Base-by-base conservation (phyloP, 2,888 invertebrate species). In the Leptinotarsa juncta region DNA sequence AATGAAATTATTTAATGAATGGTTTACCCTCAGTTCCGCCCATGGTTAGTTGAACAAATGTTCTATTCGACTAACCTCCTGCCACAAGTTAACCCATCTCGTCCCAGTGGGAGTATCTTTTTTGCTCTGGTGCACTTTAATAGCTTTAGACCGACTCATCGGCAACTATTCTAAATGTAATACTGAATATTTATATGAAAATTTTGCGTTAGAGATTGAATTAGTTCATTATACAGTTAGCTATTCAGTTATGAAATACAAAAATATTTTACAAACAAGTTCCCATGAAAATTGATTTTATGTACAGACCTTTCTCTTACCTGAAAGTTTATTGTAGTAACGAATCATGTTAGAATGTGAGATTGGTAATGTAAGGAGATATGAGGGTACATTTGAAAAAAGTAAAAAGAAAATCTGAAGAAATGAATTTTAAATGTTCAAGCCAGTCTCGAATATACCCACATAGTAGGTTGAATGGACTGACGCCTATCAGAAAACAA, bases 61-160 rank as follows among this genome's bases (percentile, higher is more conserved):
- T 62, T 62, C 62, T 42, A 15, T 42, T 18, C 32, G n/a, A 42
- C 32, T 32, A 62, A 5, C 62, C 62, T 62, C 62, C 62, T 60
- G 62, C 62, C 62, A 62, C 62, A 62, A 62, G 62, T 42, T 62
- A 62, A 62, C 62, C 62, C 42, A 62, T 62, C 62, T 62, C 32
- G n/a, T 16, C 62, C 62, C 62, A 62, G 32, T 62, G 62, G 62
- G 62, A 62, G 62, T 62, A 62, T 32, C 62, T 62, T 62, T 62
- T 62, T 62, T 62, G 62, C 62, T 62, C 62, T 62, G 62, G 62
- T 62, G 62, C 62, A 62, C 42, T 62, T 42, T 42, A 62, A 62
- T 62, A 42, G n/a, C 62, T 62, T 10, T 42, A 62, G 62, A 62
- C 26, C 0, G 7, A 18, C 62, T 62, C 62, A 42, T 62, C 32